These are phyloP conservation scores for Hormaphis cornu DNA, from an alignment of 1,140 invertebrate species.

Conservation along the genomic window DNA sequence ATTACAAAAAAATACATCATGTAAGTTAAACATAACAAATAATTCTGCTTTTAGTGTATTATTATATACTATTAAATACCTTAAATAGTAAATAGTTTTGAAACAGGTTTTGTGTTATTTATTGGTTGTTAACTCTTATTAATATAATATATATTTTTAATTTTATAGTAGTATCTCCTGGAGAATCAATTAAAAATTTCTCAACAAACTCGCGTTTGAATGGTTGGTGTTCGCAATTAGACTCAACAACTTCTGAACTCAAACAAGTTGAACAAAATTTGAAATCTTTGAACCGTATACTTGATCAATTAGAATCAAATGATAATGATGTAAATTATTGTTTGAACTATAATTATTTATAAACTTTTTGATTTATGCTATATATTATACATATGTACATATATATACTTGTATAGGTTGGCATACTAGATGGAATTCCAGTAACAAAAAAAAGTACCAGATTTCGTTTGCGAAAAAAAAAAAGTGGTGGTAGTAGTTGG, in stretches of 20 bases:
- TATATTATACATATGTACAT: background rate
- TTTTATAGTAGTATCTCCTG: slow-evolving; percentile 16
- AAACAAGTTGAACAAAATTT: slow-evolving; percentile 55
- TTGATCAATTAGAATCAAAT: slow-evolving; percentile 46
- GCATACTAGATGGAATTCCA: slow-evolving; percentile 48
- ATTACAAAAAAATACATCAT: slow-evolving; percentile 23
- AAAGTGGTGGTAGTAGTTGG: slow-evolving; percentile 50
- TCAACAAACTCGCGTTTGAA: slow-evolving; percentile 34
- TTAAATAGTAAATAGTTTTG: too few species aligned
- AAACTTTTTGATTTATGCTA: background rate
- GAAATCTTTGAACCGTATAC: slow-evolving; percentile 50
- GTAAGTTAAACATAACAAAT: slow-evolving; percentile 11
- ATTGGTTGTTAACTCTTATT: background rate
- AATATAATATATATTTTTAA: background rate
- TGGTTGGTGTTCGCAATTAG: slow-evolving; percentile 44
- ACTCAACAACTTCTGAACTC: slow-evolving; percentile 51
- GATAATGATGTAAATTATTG: slow-evolving; percentile 39
- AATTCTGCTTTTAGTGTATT: too few species aligned
- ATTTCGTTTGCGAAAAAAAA: slow-evolving; percentile 60
- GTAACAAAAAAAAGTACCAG: slow-evolving; percentile 57
- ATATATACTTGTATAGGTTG: background rate
- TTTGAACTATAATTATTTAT: background rate
- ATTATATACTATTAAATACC: too few species aligned
- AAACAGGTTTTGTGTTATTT: background rate
- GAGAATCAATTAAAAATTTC: slow-evolving; percentile 28